A percentile compares a stretch with the other conserved stretches of the same genome.
phyloP scores from a whole-genome alignment of 1,140 invertebrate genomes.

The Drosophila triauraria region DNA sequence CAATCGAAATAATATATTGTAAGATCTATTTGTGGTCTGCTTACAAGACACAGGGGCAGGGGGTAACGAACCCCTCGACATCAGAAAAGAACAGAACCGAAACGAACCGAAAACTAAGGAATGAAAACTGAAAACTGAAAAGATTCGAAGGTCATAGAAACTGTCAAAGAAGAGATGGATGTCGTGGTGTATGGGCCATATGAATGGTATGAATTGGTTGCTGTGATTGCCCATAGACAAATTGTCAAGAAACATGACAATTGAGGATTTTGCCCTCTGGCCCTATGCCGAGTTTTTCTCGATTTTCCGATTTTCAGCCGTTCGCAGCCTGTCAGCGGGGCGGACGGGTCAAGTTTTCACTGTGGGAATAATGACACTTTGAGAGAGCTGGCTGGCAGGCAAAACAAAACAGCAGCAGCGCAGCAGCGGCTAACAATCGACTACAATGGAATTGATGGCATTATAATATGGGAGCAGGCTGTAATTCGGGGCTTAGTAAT shows the following conservation, averaged over 20 bases:
- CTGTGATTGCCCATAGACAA: constrained; percentile 69
- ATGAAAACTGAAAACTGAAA: constrained; percentile 17
- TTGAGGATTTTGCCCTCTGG: constrained; percentile 53
- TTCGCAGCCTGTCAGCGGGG: constrained; percentile 10
- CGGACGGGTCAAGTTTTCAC: constrained; percentile 50
- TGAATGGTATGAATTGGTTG: constrained; percentile 52
- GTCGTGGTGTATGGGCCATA: constrained; percentile 30
- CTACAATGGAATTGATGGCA: constrained; percentile 54
- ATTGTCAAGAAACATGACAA: constrained; percentile 55
- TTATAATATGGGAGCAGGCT: constrained; percentile 50
- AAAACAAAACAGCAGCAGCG: constrained; percentile 46
- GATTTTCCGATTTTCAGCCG: too few relatives aligned
- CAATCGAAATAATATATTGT: constrained; percentile 60
- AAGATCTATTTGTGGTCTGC: constrained; percentile 60
- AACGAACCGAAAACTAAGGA: not conserved
- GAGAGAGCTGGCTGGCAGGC: constrained; percentile 28
- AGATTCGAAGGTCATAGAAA: constrained; percentile 66
- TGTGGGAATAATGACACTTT: constrained; percentile 59
- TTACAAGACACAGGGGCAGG: constrained; percentile 33
- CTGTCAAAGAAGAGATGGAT: constrained; percentile 53
- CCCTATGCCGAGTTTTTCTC: not conserved
- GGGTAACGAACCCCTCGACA: constrained; percentile 27
- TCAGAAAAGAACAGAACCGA: constrained; percentile 20
- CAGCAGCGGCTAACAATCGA: constrained; percentile 27
- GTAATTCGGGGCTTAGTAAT: constrained; percentile 50